Conservation (phyloP, 2,888 invertebrate species). For the Agrotis segetum region DNA sequence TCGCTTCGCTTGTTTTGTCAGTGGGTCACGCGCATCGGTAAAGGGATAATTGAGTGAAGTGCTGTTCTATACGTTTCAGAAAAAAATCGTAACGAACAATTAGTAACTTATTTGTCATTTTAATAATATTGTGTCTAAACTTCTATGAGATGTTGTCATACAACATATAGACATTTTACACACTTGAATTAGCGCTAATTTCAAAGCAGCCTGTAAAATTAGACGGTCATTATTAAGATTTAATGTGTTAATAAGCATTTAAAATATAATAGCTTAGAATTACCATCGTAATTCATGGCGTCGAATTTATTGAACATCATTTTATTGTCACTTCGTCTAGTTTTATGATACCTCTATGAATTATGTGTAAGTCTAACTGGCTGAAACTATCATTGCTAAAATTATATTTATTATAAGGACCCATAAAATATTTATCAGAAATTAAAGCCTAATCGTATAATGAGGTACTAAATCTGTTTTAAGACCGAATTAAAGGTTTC, state of each 20-base stretch:
- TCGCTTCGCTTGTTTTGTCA: conserved; percentile 82
- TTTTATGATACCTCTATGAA: conserved; percentile 51
- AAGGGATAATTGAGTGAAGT: conserved; percentile 69
- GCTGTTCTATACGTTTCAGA: conserved; percentile 59
- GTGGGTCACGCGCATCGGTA: conserved; percentile 82
- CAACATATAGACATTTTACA: not conserved
- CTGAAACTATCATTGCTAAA: conserved; percentile 46
- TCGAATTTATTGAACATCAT: conserved; percentile 53
- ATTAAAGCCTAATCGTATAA: conserved; percentile 50
- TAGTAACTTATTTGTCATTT: not conserved
- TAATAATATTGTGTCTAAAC: not conserved
- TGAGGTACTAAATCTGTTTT: conserved; percentile 53
- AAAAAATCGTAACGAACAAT: conserved; percentile 29
- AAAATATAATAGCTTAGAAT: conserved; percentile 51
- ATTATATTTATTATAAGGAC: conserved; percentile 39
- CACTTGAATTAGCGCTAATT: not conserved
- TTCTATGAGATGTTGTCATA: not conserved
- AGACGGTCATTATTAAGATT: conserved; percentile 28
- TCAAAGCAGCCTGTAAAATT: not conserved
- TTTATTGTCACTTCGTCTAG: conserved; percentile 51
- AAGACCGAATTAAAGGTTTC: conserved; percentile 45
- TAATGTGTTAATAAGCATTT: conserved; percentile 42
- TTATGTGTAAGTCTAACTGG: conserved; percentile 43
- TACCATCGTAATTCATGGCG: conserved; percentile 47
- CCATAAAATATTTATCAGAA: conserved; percentile 52